Evolutionary conservation across 2,888 invertebrate species (phyloP).

Genomic region (Cheilosia scutellata): DNA sequence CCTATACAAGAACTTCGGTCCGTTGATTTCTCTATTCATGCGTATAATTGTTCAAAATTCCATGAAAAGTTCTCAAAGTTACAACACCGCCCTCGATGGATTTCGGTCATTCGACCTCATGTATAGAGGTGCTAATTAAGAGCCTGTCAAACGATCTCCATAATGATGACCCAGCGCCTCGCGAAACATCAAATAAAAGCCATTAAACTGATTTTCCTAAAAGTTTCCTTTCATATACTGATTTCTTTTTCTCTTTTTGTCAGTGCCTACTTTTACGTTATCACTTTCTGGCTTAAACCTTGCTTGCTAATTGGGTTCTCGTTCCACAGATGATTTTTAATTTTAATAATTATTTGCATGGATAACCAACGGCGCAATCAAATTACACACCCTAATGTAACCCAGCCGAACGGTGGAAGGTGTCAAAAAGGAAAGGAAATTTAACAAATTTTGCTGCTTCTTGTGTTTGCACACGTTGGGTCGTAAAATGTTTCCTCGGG

Average conservation of each 20-base stretch:
- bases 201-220: conserved; percentile 61
- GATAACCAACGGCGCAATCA: conserved; percentile 58
- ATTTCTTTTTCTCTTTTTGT: not conserved
- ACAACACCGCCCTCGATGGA: conserved; percentile 11
- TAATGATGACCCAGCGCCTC: conserved; percentile 23
- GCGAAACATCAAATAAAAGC: conserved; percentile 57
- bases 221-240: not conserved
- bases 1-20: conserved; percentile 12
- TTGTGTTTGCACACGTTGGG: not conserved
- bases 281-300: conserved; percentile 23
- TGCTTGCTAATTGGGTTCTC: conserved; percentile 55
- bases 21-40: conserved; percentile 49
- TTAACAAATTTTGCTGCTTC: not conserved
- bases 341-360: conserved; percentile 66
- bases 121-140: conserved; percentile 48
- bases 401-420: conserved; percentile 29
- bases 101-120: conserved; percentile 21
- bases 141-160: conserved; percentile 44
- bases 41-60: conserved; percentile 26
- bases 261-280: conserved; percentile 17
- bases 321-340: conserved; percentile 37
- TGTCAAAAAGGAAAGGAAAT: conserved; percentile 27
- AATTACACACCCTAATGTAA: conserved; percentile 60
- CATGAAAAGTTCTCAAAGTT: conserved; percentile 21
- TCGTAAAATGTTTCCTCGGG: conserved; percentile 26